Conservation (phyloP, 2,888 invertebrate genomes). For the Cerceris rybyensis region DNA sequence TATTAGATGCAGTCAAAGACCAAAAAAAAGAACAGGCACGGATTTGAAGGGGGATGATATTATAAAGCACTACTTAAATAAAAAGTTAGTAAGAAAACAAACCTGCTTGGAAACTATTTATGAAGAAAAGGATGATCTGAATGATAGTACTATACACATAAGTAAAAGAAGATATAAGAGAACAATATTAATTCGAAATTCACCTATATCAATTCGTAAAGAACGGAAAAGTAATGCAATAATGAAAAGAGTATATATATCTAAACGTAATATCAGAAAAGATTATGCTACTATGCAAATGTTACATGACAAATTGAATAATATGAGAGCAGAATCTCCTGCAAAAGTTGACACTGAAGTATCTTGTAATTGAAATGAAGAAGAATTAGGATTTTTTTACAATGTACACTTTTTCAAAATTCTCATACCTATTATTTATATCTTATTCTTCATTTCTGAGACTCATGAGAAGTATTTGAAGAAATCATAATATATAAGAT, state of each 20-base stretch:
- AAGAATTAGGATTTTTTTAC: background rate
- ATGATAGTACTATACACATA: conserved; percentile 82
- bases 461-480: background rate
- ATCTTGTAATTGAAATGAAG: conserved; percentile 10
- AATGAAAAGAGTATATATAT: conserved; percentile 84
- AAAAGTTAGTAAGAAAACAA: conserved; percentile 83
- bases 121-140: conserved; percentile 83
- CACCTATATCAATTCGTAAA: conserved; percentile 81
- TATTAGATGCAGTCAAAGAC: conserved; percentile 73
- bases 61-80: conserved; percentile 84
- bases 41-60: conserved; percentile 77
- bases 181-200: conserved; percentile 84
- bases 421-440: no score
- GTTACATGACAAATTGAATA: conserved; percentile 84
- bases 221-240: conserved; percentile 84
- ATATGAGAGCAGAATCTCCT: conserved; percentile 66
- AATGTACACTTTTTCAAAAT: no score
- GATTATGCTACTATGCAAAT: conserved; percentile 84
- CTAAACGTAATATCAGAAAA: conserved; percentile 83
- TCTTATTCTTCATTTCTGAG: no score
- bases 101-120: conserved; percentile 86
- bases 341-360: conserved; percentile 28
- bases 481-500: background rate
- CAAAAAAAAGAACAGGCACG: conserved; percentile 72
- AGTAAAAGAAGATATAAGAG: conserved; percentile 84